A percentile compares a stretch with the other conserved stretches of the same genome.
Conservation (phyloP, 2,113 vertebrate genomes). For the Sapajus apella region DNA sequence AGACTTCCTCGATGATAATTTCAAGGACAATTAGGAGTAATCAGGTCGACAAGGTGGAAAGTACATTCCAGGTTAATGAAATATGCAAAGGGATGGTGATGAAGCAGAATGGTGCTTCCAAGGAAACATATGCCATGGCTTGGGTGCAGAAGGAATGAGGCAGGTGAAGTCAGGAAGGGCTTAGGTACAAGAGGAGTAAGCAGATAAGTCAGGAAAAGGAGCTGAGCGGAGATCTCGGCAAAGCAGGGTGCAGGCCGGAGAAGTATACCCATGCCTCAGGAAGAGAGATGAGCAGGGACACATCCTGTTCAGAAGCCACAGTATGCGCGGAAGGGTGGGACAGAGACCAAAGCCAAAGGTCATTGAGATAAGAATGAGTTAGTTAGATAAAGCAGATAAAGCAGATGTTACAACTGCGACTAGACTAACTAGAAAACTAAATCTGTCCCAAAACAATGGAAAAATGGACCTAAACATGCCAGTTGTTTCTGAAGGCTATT, state of each 20-base stretch:
- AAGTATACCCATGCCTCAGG: background rate
- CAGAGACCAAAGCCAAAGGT: background rate
- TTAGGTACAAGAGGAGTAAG: background rate
- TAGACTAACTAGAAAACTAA: background rate
- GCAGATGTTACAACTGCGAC: background rate
- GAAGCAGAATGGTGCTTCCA: background rate
- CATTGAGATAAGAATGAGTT: background rate
- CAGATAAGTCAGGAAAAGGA: background rate
- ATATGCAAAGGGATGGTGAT: background rate
- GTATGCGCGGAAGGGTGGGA: background rate
- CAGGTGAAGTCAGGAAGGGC: background rate
- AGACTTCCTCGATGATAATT: background rate
- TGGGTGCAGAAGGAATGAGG: background rate
- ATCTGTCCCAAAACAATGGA: background rate
- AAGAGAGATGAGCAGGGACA: background rate
- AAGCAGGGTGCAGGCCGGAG: background rate
- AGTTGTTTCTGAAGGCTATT: background rate
- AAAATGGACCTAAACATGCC: background rate
- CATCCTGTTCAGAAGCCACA: background rate
- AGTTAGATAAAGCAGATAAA: background rate
- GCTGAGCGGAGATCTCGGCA: background rate
- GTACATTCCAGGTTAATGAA: background rate
- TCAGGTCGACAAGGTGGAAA: background rate
- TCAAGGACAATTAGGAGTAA: background rate
- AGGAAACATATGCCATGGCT: accelerated